Evolutionary conservation across 2,888 invertebrate species (phyloP).

Genomic region (Cybosia mesomella): DNA sequence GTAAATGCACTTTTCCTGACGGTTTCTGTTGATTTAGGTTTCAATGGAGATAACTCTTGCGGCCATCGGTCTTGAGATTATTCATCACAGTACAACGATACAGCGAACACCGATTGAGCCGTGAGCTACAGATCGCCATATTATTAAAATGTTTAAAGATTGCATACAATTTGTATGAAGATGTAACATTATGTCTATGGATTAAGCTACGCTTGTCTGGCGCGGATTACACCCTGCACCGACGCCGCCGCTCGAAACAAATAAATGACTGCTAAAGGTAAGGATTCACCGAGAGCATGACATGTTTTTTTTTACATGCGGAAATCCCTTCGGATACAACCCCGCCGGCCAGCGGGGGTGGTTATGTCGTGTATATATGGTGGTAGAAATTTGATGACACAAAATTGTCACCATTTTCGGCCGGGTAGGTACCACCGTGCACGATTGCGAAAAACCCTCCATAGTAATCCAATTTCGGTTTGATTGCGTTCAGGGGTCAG

Average conservation of each 20-base stretch:
- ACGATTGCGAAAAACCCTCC: too few species aligned
- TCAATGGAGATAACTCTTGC: background rate
- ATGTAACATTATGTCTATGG: conserved; percentile 42
- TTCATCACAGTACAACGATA: background rate
- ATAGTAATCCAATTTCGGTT: too few species aligned
- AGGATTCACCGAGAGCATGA: background rate
- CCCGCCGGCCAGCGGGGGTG: too few species aligned
- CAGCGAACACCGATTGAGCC: conserved; percentile 17
- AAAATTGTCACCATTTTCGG: too few species aligned
- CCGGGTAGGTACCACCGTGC: too few species aligned
- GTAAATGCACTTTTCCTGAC: background rate
- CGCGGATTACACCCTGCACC: conserved; percentile 42
- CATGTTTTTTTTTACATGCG: too few species aligned
- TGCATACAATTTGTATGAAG: conserved; percentile 41
- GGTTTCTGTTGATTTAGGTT: background rate
- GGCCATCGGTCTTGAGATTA: background rate
- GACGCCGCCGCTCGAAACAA: conserved; percentile 30
- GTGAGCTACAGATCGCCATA: conserved; percentile 12
- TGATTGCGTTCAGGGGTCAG: too few species aligned
- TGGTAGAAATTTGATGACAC: too few species aligned
- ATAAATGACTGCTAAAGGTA: conserved; percentile 37
- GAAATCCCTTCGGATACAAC: too few species aligned
- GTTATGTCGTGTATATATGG: too few species aligned
- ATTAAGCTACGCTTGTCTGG: conserved; percentile 41
- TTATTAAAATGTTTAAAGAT: conserved; percentile 30